Conservation (phyloP, 2,113 vertebrate species). For the Pseudorectes ferrugineus region DNA sequence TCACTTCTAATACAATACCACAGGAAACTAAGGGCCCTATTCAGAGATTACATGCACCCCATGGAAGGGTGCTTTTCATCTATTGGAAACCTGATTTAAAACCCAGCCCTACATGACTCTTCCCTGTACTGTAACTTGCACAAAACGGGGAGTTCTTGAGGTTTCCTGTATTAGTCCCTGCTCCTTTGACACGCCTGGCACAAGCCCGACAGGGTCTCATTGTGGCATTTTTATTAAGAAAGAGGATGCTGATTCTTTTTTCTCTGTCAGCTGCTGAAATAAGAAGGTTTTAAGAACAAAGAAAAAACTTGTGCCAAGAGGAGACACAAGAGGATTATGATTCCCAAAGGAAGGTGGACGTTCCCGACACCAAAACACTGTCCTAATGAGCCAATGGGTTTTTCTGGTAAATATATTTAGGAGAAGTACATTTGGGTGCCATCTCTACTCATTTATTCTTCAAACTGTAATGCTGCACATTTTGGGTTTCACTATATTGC, state of each 20-base stretch:
- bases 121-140: constrained; percentile 23
- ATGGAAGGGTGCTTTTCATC: constrained; percentile 52
- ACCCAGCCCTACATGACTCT: constrained; percentile 34
- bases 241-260: constrained; percentile 41
- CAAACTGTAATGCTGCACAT: constrained; percentile 73
- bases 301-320: constrained; percentile 47
- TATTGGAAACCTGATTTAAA: constrained; percentile 34
- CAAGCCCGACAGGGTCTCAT: constrained; percentile 37
- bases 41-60: constrained; percentile 37
- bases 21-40: constrained; percentile 29
- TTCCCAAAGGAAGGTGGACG: neutral
- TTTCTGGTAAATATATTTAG: constrained; percentile 66
- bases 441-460: constrained; percentile 72
- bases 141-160: constrained; percentile 32
- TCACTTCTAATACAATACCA: neutral
- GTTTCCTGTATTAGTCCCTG: constrained; percentile 27
- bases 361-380: neutral
- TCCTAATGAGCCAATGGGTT: constrained; percentile 7
- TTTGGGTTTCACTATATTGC: constrained; percentile 78
- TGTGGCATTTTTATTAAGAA: constrained; percentile 51
- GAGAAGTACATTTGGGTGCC: constrained; percentile 67
- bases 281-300: constrained; percentile 65
- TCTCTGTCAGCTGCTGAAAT: constrained; percentile 52
- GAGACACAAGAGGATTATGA: constrained; percentile 36
- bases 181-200: constrained; percentile 47